These are phyloP conservation scores for Thunnus thynnus DNA, from an alignment of 2,113 vertebrate genomes.

Conservation along the genomic window DNA sequence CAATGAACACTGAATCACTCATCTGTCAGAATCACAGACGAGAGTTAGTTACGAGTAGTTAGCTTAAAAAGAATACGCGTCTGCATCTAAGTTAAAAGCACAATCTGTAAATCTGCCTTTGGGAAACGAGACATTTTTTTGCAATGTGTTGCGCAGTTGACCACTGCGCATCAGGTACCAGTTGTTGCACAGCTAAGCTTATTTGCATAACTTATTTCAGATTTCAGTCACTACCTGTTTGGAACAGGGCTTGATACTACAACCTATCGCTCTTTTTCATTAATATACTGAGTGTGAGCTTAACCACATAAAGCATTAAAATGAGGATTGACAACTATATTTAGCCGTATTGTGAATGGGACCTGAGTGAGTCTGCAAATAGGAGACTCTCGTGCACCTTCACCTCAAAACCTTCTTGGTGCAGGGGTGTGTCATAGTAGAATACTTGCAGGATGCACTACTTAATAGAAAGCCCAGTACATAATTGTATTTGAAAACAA, in stretches of 20 bases:
- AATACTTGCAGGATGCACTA: too few species aligned
- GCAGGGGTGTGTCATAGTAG: too few species aligned
- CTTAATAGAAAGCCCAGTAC: neutral
- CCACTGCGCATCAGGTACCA: neutral
- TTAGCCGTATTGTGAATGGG: neutral
- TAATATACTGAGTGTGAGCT: neutral
- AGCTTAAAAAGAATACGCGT: neutral
- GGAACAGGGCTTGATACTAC: conserved; percentile 13
- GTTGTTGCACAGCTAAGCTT: neutral
- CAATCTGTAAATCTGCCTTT: neutral
- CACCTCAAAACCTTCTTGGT: neutral
- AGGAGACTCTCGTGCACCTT: neutral
- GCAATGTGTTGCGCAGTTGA: conserved; percentile 3
- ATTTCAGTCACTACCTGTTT: too few species aligned
- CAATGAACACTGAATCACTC: neutral
- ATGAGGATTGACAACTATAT: neutral
- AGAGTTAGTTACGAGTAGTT: too few species aligned
- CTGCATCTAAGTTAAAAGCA: neutral
- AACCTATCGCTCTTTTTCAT: neutral
- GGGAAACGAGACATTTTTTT: neutral
- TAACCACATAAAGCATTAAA: neutral
- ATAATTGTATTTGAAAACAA: neutral
- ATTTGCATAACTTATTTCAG: conserved; percentile 55
- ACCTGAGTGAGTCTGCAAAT: neutral
- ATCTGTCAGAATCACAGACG: neutral